Percentiles rank a stretch among this genome's conserved stretches.
Evolutionary conservation across 2,797 vertebrate species (phyloP).

Genomic region (Rousettus madagascariensis): DNA sequence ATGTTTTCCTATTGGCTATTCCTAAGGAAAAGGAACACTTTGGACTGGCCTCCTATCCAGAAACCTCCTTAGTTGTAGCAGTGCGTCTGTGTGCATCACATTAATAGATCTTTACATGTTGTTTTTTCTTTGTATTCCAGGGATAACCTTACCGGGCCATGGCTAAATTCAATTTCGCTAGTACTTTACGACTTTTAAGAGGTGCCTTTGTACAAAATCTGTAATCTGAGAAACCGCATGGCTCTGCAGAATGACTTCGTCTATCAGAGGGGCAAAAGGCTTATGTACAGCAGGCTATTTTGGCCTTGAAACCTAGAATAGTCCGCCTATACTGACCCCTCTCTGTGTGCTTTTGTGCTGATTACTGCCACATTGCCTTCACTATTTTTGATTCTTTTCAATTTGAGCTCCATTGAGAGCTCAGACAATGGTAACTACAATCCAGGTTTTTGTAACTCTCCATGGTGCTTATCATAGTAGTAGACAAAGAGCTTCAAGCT

Average conservation of each 20-base stretch:
- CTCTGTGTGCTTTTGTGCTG: background rate
- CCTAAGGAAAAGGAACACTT: background rate
- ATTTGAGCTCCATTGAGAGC: background rate
- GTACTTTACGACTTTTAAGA: background rate
- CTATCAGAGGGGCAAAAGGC: background rate
- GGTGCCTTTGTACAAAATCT: slow-evolving; percentile 3
- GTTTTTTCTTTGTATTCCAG: background rate
- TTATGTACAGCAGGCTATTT: background rate
- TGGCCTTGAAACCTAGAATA: background rate
- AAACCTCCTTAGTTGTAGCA: background rate
- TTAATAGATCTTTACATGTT: background rate
- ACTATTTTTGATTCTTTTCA: background rate
- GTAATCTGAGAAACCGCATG: background rate
- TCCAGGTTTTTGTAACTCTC: slow-evolving; percentile 30
- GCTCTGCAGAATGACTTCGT: background rate
- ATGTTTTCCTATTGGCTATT: background rate
- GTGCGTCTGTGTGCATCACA: background rate
- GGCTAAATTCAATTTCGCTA: background rate
- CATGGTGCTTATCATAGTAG: slow-evolving; percentile 27
- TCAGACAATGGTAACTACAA: background rate
- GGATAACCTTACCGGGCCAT: background rate
- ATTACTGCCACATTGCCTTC: background rate
- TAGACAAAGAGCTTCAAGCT: background rate
- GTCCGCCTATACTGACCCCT: background rate
- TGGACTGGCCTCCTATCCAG: background rate